Percentiles rank a stretch among this genome's conserved stretches.
Conservation (phyloP, 2,113 vertebrate species). For the Triplophysa dalaica region DNA sequence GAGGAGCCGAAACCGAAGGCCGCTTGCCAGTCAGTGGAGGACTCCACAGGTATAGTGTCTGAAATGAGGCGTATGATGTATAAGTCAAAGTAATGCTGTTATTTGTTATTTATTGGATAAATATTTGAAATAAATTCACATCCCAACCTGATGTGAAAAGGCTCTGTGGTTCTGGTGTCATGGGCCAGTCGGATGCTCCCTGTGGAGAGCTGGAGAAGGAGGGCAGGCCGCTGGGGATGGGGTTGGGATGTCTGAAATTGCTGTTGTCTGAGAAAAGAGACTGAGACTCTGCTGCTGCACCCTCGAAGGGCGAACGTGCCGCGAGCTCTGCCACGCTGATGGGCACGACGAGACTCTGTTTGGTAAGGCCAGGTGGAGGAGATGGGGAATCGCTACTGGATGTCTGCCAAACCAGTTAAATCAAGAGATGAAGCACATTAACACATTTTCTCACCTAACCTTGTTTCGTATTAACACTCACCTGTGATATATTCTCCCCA, state of each 20-base stretch:
- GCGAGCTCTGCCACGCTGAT: slow-evolving; percentile 93
- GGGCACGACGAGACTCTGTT: slow-evolving; percentile 89
- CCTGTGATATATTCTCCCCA: slow-evolving; percentile 93
- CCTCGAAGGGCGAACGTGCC: slow-evolving; percentile 94
- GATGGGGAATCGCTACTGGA: slow-evolving; percentile 92
- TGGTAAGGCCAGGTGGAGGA: slow-evolving; percentile 94
- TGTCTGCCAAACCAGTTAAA: slow-evolving; percentile 70
- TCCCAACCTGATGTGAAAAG: slow-evolving; percentile 94
- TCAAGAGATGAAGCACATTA: neutral
- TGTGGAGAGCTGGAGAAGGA: slow-evolving; percentile 91
- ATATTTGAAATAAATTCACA: neutral
- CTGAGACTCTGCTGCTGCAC: slow-evolving; percentile 95
- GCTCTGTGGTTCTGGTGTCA: slow-evolving; percentile 97
- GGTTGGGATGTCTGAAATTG: slow-evolving; percentile 96
- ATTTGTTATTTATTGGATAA: too few relatives aligned
- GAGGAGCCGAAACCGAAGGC: slow-evolving; percentile 98
- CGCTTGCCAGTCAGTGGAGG: slow-evolving; percentile 99
- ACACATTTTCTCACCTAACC: neutral
- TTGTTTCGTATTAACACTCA: slow-evolving; percentile 61
- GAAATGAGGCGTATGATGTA: slow-evolving; percentile 24
- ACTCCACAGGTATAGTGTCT: slow-evolving; percentile 99
- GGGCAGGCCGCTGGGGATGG: slow-evolving; percentile 92
- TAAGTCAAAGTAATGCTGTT: too few relatives aligned
- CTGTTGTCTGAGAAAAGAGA: slow-evolving; percentile 98
- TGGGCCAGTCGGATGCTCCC: slow-evolving; percentile 93